Conservation (phyloP, 2,888 invertebrate species). For the Dermolepida albohirtum region DNA sequence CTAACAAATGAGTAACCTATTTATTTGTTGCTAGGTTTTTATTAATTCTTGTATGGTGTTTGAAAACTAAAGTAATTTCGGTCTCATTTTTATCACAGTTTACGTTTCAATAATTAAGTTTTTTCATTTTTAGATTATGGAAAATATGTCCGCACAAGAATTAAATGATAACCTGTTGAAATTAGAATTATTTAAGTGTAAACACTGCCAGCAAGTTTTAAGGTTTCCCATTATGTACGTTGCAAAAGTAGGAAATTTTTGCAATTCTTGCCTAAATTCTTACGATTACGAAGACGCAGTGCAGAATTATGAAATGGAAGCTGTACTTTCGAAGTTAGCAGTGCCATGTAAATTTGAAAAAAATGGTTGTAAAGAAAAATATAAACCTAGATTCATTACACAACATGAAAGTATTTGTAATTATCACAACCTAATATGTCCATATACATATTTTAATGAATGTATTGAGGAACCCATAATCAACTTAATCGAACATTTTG, state of each 20-base stretch:
- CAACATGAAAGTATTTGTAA: conserved; percentile 52
- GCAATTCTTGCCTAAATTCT: conserved; percentile 53
- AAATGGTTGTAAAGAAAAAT: conserved; percentile 53
- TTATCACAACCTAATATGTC: conserved; percentile 52
- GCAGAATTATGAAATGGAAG: conserved; percentile 52
- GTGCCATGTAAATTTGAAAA: conserved; percentile 54
- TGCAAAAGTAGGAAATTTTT: conserved; percentile 55
- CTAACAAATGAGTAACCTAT: too few species aligned
- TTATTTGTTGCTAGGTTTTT: too few species aligned
- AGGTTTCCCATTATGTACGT: conserved; percentile 57
- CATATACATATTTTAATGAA: conserved; percentile 47
- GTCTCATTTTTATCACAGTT: too few species aligned
- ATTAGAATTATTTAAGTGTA: conserved; percentile 52
- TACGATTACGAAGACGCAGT: conserved; percentile 43
- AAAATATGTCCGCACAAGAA: conserved; percentile 45
- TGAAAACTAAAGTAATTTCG: too few species aligned
- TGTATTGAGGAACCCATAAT: conserved; percentile 52
- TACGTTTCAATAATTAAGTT: too few species aligned
- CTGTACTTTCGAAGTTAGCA: conserved; percentile 50
- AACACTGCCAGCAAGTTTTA: conserved; percentile 54
- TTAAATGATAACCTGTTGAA: conserved; percentile 53
- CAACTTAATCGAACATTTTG: conserved; percentile 55
- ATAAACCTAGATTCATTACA: conserved; percentile 48
- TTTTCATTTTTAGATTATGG: conserved; percentile 40
- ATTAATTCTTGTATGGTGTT: too few species aligned